Conservation (phyloP, 1,140 invertebrate species). For the Gryllus bimaculatus region DNA sequence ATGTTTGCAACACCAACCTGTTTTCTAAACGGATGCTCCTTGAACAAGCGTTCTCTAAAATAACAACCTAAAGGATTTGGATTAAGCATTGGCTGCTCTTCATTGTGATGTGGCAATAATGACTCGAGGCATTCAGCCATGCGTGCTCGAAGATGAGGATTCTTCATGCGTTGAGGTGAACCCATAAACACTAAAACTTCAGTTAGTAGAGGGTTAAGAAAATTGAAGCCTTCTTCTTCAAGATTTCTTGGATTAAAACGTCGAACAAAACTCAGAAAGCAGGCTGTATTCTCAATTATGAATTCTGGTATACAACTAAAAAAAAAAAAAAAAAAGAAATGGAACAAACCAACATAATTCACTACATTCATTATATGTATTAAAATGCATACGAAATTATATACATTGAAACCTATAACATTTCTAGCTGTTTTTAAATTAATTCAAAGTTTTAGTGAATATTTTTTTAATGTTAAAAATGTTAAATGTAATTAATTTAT, state of each 20-base stretch:
- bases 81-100: conserved; percentile 43
- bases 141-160: conserved; percentile 85
- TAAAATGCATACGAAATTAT: too few species aligned
- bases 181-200: conserved; percentile 54
- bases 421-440: too few species aligned
- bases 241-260: conserved; percentile 50
- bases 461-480: too few species aligned
- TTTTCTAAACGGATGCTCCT: conserved; percentile 58
- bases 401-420: too few species aligned
- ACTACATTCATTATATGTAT: too few species aligned
- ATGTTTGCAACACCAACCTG: conserved; percentile 36
- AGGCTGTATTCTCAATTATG: conserved; percentile 77
- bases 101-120: conserved; percentile 58
- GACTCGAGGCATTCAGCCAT: conserved; percentile 82
- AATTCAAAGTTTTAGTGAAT: too few species aligned
- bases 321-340: conserved; percentile 27
- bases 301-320: conserved; percentile 78
- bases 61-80: conserved; percentile 47
- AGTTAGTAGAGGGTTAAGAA: conserved; percentile 65
- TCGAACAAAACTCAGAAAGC: conserved; percentile 63
- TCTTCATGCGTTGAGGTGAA: conserved; percentile 65
- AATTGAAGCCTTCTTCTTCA: conserved; percentile 47
- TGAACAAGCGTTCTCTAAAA: conserved; percentile 66
- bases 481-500: too few species aligned
- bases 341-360: too few species aligned